Conservation (phyloP, 2,888 invertebrate species). For the Patella caerulea region DNA sequence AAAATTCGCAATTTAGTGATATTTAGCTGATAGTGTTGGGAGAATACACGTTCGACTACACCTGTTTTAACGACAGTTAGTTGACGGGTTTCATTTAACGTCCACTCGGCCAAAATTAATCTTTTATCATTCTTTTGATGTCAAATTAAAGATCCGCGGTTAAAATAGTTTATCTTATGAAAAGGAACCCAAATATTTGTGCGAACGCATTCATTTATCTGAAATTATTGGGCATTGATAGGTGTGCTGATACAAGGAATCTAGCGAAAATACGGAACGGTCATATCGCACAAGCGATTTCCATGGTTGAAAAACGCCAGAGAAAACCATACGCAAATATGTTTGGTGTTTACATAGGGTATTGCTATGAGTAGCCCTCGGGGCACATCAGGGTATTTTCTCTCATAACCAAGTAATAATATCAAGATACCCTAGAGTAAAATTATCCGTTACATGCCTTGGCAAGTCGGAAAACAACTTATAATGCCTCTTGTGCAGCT, state of each 20-base stretch:
- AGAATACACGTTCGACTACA: slow-evolving; percentile 8
- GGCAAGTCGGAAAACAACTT: too few species aligned
- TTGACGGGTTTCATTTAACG: background rate
- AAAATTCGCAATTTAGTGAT: slow-evolving; percentile 18
- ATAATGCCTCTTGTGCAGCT: too few species aligned
- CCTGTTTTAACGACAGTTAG: slow-evolving; percentile 16
- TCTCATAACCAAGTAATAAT: background rate
- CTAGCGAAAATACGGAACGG: too few species aligned
- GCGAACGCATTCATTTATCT: background rate
- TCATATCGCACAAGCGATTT: too few species aligned
- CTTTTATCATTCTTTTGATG: slow-evolving; percentile 17
- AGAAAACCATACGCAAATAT: too few species aligned
- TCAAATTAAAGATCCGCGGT: slow-evolving; percentile 16
- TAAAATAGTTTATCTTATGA: slow-evolving; percentile 26
- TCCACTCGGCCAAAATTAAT: slow-evolving; percentile 15
- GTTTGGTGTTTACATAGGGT: background rate
- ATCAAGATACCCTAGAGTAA: too few species aligned
- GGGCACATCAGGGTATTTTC: background rate
- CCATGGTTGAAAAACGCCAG: too few species aligned
- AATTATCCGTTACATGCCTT: too few species aligned
- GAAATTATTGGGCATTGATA: slow-evolving; percentile 11
- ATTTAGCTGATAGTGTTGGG: slow-evolving; percentile 21
- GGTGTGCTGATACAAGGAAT: background rate
- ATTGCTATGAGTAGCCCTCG: background rate
- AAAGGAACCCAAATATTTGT: slow-evolving; percentile 17